phyloP scores from a whole-genome alignment of 35 echinoderm and acorn worm genomes.

The Acanthaster planci region DNA sequence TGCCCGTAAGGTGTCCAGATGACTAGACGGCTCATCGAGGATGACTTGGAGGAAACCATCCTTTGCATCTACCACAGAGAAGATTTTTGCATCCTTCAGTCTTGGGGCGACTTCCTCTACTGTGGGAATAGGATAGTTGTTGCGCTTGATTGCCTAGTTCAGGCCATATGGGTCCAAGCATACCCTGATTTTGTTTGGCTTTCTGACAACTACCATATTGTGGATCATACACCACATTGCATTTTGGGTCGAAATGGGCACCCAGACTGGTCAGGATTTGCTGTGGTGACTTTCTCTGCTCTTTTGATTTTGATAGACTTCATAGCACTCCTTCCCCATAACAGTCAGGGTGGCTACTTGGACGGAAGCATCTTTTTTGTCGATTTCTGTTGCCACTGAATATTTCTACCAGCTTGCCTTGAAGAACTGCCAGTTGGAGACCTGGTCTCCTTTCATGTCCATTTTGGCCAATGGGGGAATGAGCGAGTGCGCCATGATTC shows the following conservation, averaged over 20 bases:
- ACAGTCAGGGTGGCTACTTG: conserved; percentile 39
- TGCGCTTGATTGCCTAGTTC: conserved; percentile 33
- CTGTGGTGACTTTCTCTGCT: no score
- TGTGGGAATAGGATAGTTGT: conserved; percentile 11
- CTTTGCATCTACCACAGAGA: conserved; percentile 31
- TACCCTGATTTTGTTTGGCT: not conserved
- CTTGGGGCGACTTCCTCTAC: conserved; percentile 40
- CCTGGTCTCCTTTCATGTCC: conserved; percentile 6
- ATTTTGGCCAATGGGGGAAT: not conserved
- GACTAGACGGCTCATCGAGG: no score
- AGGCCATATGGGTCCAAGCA: conserved; percentile 38
- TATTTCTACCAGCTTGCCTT: not conserved
- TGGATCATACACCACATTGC: not conserved
- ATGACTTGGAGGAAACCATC: conserved; percentile 20
- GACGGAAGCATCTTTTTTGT: conserved; percentile 25
- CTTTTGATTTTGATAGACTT: not conserved
- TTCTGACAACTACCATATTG: conserved; percentile 7
- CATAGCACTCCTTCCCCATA: conserved; percentile 50
- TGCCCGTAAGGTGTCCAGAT: no score
- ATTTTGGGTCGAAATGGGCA: not conserved
- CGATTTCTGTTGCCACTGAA: conserved; percentile 39
- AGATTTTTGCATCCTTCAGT: conserved; percentile 23
- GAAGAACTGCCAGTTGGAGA: no score
- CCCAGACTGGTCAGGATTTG: not conserved
- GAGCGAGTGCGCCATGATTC: not conserved